phyloP scores from a whole-genome alignment of 2,113 vertebrate species.

The Hiodon alosoides region DNA sequence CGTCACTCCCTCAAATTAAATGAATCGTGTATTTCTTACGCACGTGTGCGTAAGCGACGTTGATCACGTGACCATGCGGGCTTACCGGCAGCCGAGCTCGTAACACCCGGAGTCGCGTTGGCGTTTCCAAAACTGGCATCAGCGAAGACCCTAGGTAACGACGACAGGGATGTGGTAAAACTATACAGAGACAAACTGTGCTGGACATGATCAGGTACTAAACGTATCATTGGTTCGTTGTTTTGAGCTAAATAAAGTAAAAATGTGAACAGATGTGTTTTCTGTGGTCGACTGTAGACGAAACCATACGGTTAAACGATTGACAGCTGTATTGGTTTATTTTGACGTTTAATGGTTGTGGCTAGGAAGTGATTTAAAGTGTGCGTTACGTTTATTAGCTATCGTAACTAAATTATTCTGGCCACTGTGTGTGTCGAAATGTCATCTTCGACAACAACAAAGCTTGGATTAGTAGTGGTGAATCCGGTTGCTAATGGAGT shows the following conservation, averaged over 20 bases:
- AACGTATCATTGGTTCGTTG: background rate
- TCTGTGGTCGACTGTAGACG: background rate
- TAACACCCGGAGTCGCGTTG: background rate
- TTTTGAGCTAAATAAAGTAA: background rate
- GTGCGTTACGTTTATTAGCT: too few species aligned
- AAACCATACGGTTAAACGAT: background rate
- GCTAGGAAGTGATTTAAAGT: too few species aligned
- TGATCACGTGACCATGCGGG: background rate
- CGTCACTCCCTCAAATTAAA: too few species aligned
- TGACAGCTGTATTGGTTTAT: too few species aligned
- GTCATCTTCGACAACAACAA: too few species aligned
- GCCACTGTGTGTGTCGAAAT: too few species aligned
- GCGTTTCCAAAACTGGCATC: conserved; percentile 2
- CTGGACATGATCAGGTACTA: conserved; percentile 23
- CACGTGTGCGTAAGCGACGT: background rate
- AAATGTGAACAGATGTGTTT: background rate
- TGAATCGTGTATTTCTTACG: background rate
- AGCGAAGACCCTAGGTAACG: background rate
- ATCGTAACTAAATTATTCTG: too few species aligned
- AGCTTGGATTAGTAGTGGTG: too few species aligned
- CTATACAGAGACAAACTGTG: background rate
- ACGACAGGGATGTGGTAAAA: conserved; percentile 5
- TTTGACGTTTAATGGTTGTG: too few species aligned
- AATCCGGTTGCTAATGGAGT: too few species aligned
- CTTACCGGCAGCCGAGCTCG: background rate